Evolutionary conservation across 2,888 invertebrate genomes (phyloP).

Genomic region (Bombyx huttoni): DNA sequence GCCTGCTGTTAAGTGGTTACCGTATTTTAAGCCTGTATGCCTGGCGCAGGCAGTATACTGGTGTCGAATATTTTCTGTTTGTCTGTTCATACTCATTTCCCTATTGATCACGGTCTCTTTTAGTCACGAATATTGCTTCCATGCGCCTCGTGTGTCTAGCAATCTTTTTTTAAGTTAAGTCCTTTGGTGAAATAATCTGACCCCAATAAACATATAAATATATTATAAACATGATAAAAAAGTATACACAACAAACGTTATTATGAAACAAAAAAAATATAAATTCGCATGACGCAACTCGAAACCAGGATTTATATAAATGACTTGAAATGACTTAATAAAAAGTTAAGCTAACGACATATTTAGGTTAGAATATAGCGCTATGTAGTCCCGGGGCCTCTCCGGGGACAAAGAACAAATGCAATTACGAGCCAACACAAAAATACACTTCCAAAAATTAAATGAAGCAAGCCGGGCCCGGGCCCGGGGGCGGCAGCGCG

Average conservation of each 20-base stretch:
- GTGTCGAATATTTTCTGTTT: too few species aligned
- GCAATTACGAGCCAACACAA: background rate
- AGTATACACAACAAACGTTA: background rate
- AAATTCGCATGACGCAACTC: background rate
- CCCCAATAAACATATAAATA: too few species aligned
- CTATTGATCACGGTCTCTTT: too few species aligned
- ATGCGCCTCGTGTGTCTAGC: too few species aligned
- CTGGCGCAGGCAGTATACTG: too few species aligned
- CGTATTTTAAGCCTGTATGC: too few species aligned
- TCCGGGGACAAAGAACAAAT: background rate
- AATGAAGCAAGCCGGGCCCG: background rate
- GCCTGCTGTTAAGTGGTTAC: too few species aligned
- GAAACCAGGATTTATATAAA: background rate
- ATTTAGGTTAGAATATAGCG: background rate
- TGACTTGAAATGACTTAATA: background rate
- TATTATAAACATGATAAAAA: too few species aligned
- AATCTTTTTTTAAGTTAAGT: too few species aligned
- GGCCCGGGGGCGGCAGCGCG: background rate
- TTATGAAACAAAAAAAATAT: background rate
- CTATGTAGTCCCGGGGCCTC: background rate
- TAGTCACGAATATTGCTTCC: too few species aligned
- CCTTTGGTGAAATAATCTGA: too few species aligned
- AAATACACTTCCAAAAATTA: background rate
- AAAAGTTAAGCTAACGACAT: background rate
- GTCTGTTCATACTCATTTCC: too few species aligned